phyloP scores from a whole-genome alignment of 2,888 invertebrate species.

The Cephus nigrinus region DNA sequence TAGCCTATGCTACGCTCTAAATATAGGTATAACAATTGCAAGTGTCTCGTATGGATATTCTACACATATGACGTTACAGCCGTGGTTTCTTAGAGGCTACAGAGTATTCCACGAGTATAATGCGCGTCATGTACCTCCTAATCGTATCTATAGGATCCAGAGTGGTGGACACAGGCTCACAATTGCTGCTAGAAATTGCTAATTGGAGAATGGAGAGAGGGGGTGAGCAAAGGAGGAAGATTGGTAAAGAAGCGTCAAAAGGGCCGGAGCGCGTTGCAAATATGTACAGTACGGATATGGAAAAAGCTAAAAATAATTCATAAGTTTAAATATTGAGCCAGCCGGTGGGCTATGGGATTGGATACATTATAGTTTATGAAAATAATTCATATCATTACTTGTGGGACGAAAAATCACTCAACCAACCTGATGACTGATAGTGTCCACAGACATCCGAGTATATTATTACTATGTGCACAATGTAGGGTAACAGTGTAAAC shows the following conservation, averaged over 20 bases:
- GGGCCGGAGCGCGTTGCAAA: not conserved
- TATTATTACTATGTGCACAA: not conserved
- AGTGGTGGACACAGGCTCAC: conserved; percentile 10
- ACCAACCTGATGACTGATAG: not conserved
- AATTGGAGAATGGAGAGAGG: conserved; percentile 4
- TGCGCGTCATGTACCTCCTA: not conserved
- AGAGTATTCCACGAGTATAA: not conserved
- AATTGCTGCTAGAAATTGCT: conserved; percentile 24
- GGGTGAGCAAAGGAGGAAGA: not conserved
- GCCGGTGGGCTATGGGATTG: too few relatives aligned
- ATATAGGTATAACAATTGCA: not conserved
- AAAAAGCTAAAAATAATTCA: not conserved
- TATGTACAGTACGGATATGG: not conserved
- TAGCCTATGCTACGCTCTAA: not conserved
- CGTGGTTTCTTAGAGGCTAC: not conserved
- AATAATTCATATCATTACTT: not conserved
- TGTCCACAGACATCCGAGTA: not conserved
- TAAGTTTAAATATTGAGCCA: too few relatives aligned
- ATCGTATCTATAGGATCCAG: not conserved
- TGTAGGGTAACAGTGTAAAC: not conserved
- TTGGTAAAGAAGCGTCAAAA: not conserved
- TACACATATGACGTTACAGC: too few relatives aligned
- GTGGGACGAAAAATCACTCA: not conserved
- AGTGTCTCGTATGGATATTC: not conserved
- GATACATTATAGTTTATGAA: too few relatives aligned